phyloP scores from a whole-genome alignment of 2,888 invertebrate species.

The Barypeithes pellucidus region DNA sequence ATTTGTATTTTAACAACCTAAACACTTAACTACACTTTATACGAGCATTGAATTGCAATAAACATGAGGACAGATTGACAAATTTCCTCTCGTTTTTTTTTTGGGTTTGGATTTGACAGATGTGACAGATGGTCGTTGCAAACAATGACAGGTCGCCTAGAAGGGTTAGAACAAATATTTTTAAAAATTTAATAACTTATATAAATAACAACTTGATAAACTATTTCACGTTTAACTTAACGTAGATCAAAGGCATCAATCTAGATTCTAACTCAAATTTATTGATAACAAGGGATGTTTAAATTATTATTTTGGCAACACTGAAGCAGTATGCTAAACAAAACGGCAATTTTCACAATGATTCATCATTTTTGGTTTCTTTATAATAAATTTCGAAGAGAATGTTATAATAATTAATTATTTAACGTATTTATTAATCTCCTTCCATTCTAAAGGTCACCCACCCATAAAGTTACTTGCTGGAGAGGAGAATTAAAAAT shows the following conservation, averaged over 20 bases:
- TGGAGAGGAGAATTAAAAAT: too few species aligned
- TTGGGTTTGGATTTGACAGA: slow-evolving; percentile 20
- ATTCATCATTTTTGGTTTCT: too few species aligned
- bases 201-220: too few species aligned
- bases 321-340: background rate
- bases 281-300: too few species aligned
- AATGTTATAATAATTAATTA: too few species aligned
- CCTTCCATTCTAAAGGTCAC: too few species aligned
- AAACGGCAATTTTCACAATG: background rate
- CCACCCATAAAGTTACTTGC: too few species aligned
- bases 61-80: slow-evolving; percentile 44
- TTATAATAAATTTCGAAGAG: too few species aligned
- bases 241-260: too few species aligned
- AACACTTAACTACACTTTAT: slow-evolving; percentile 17
- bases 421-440: too few species aligned
- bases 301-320: background rate
- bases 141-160: slow-evolving; percentile 11
- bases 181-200: background rate
- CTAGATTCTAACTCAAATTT: too few species aligned
- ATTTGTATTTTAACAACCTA: background rate
- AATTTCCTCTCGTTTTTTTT: slow-evolving; percentile 26
- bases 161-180: background rate
- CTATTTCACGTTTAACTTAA: too few species aligned
- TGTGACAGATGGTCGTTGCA: slow-evolving; percentile 16
- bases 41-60: slow-evolving; percentile 25